Evolutionary conservation across 2,113 vertebrate species (phyloP).

Genomic region (Anhinga rufa): DNA sequence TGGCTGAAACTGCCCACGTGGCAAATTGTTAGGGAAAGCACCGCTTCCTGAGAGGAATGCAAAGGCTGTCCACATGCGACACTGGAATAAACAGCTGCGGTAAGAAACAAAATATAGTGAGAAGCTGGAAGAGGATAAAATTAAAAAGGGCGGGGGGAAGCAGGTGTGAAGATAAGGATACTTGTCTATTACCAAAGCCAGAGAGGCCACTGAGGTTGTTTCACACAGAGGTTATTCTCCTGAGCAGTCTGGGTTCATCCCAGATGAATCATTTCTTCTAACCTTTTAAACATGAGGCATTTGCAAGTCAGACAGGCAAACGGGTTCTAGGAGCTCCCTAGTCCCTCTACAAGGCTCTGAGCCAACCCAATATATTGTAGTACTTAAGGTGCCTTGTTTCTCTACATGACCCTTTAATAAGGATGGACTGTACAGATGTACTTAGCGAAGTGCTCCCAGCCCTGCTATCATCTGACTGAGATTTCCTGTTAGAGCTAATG

Average conservation of each 20-base stretch:
- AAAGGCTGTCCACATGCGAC: rapidly evolving
- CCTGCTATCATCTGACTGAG: neutral
- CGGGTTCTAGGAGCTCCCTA: neutral
- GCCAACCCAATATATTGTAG: neutral
- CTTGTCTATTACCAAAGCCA: neutral
- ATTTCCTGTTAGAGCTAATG: slow-evolving; percentile 41
- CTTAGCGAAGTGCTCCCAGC: slow-evolving; percentile 9
- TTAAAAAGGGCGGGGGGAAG: rapidly evolving
- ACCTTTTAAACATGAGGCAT: neutral
- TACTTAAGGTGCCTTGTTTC: neutral
- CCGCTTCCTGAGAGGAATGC: neutral
- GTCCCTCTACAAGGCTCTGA: neutral
- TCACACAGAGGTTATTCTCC: neutral
- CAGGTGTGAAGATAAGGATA: neutral
- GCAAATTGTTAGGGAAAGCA: neutral
- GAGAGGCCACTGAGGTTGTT: neutral
- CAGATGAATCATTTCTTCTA: neutral
- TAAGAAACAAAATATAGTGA: neutral
- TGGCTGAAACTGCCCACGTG: neutral
- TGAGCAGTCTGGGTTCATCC: neutral
- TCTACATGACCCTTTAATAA: neutral
- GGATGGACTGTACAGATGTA: neutral
- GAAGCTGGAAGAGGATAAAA: neutral
- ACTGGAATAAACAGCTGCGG: neutral
- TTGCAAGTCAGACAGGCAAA: neutral